A percentile compares a stretch with the other conserved stretches of the same genome.
phyloP scores from a whole-genome alignment of 2,797 vertebrate species.

The Hoplostethus mediterraneus region DNA sequence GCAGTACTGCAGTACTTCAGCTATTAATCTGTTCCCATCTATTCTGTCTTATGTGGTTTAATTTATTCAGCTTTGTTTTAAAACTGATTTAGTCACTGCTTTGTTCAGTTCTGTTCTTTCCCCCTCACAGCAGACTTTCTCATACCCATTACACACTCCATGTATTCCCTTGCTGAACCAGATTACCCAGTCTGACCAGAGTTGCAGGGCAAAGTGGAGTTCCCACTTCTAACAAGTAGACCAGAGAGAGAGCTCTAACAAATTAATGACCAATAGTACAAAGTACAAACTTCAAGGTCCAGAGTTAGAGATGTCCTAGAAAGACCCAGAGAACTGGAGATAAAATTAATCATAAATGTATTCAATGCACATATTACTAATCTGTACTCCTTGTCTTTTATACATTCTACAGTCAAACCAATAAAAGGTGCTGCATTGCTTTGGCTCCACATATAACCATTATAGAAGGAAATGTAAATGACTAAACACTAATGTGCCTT shows the following conservation, averaged over 20 bases:
- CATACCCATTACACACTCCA: too few relatives aligned
- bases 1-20: neutral
- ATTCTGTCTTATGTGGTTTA: too few relatives aligned
- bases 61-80: too few relatives aligned
- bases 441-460: too few relatives aligned
- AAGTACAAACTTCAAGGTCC: neutral
- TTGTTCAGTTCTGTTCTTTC: too few relatives aligned
- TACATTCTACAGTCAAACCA: too few relatives aligned
- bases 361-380: neutral
- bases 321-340: neutral
- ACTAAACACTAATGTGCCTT: too few relatives aligned
- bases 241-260: neutral
- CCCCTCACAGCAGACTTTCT: too few relatives aligned
- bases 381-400: neutral
- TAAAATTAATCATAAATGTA: neutral
- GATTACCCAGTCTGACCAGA: neutral
- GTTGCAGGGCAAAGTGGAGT: slow-evolving; percentile 1
- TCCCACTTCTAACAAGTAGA: neutral
- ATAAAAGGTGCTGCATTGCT: too few relatives aligned
- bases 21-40: too few relatives aligned
- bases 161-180: neutral
- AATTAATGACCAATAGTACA: neutral
- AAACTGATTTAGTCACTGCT: too few relatives aligned
- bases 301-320: neutral
- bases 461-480: too few relatives aligned